phyloP scores from a whole-genome alignment of 1,140 invertebrate genomes.

The Achatina immaculata region DNA sequence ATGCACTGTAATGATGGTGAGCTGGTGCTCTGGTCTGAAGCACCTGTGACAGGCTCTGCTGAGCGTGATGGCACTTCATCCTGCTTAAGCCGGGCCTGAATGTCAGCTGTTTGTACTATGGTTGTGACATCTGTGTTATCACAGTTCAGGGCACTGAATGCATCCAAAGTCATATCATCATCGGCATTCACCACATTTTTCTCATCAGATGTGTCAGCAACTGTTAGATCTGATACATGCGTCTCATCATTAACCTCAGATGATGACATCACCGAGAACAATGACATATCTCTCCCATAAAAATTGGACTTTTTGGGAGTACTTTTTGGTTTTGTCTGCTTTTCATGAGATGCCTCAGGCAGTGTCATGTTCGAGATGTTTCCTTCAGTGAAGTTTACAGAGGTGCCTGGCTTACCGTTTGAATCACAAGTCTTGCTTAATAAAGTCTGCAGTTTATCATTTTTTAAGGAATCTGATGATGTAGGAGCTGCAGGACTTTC shows the following conservation, averaged over 20 bases:
- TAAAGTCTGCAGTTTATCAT: neutral
- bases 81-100: neutral
- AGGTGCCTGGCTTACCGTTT: neutral
- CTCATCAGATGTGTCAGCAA: neutral
- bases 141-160: neutral
- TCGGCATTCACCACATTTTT: neutral
- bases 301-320: slow-evolving; percentile 34
- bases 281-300: slow-evolving; percentile 27
- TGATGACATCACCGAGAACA: slow-evolving; percentile 3
- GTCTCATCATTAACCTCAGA: neutral
- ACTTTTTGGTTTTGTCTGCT: neutral
- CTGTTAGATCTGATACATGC: no score
- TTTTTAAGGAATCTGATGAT: no score
- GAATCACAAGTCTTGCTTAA: neutral
- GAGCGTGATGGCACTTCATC: neutral
- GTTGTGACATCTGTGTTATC: neutral
- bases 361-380: neutral
- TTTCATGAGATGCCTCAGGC: neutral
- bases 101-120: neutral
- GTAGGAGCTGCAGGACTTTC: neutral
- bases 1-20: neutral
- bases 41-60: neutral
- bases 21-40: neutral
- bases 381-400: neutral
- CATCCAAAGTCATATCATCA: neutral